phyloP scores from a whole-genome alignment of 2,888 invertebrate species.

The Reticulitermes lucifugus region DNA sequence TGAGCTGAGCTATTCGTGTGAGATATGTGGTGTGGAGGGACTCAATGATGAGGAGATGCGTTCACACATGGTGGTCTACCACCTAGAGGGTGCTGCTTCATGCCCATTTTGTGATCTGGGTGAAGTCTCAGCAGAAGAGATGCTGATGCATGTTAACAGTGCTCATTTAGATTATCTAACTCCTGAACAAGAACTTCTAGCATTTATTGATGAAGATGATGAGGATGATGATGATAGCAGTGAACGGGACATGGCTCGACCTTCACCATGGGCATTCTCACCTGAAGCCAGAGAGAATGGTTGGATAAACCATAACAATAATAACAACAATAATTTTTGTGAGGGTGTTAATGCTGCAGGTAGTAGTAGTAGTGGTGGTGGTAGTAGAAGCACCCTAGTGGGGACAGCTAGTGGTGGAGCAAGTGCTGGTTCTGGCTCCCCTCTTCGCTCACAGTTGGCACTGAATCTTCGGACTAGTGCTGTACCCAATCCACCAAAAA shows the following conservation, averaged over 20 bases:
- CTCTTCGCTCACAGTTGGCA: conserved; percentile 77
- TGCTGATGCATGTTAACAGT: conserved; percentile 83
- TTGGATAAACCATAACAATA: conserved; percentile 60
- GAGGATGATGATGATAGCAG: conserved; percentile 64
- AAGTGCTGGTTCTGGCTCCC: conserved; percentile 76
- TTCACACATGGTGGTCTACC: conserved; percentile 80
- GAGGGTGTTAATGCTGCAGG: conserved; percentile 56
- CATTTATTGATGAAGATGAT: conserved; percentile 85
- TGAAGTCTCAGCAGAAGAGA: conserved; percentile 75
- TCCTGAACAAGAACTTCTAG: conserved; percentile 81
- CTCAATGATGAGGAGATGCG: conserved; percentile 83
- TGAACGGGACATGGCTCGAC: conserved; percentile 43
- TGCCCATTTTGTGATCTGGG: conserved; percentile 87
- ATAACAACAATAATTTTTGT: conserved; percentile 60
- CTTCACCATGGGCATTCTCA: conserved; percentile 38
- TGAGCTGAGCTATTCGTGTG: conserved; percentile 76
- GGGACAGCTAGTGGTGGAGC: conserved; percentile 47
- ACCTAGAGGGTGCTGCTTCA: conserved; percentile 81
- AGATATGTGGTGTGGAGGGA: conserved; percentile 87
- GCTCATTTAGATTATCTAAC: conserved; percentile 87
- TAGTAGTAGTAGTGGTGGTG: conserved; percentile 56
- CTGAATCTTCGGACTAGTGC: conserved; percentile 74
- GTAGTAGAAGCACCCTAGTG: conserved; percentile 28
- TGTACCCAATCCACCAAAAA: conserved; percentile 51
- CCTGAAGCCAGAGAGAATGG: conserved; percentile 49